Conservation (phyloP, 2,113 vertebrate genomes). For the Hystrix brachyura region DNA sequence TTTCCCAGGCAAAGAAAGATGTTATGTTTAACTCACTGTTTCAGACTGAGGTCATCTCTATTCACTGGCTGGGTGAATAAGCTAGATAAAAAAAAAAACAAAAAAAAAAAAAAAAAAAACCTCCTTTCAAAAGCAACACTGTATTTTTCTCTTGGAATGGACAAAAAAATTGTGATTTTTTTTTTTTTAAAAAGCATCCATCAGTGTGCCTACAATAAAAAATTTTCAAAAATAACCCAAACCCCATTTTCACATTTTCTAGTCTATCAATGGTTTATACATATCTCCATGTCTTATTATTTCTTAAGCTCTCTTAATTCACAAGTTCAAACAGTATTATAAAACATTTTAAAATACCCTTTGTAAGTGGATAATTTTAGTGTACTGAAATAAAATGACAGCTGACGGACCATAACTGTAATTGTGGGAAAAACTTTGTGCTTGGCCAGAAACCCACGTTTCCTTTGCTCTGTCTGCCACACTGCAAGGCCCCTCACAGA, state of each 20-base stretch:
- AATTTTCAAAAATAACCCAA: background rate
- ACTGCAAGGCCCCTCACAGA: background rate
- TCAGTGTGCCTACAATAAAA: background rate
- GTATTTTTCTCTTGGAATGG: conserved; percentile 58
- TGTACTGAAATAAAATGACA: background rate
- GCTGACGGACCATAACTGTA: rapidly evolving
- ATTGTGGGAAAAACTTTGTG: background rate
- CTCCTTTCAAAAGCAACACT: conserved; percentile 82
- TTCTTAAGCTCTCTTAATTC: background rate
- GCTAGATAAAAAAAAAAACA: background rate
- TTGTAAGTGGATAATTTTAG: background rate
- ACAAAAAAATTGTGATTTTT: background rate
- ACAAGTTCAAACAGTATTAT: background rate
- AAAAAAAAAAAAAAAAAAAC: conserved; percentile 67
- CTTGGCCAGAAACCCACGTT: background rate
- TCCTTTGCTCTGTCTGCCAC: background rate
- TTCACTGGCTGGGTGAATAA: conserved; percentile 70
- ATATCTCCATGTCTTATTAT: rapidly evolving
- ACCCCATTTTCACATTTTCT: background rate
- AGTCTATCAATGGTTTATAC: background rate
- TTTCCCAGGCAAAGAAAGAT: background rate
- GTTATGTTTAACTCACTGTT: background rate
- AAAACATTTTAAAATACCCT: background rate
- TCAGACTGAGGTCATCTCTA: conserved; percentile 80
- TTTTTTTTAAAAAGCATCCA: background rate